Base-by-base conservation (phyloP, 2,888 invertebrate genomes). In the Ommatoiulus sabulosus region DNA sequence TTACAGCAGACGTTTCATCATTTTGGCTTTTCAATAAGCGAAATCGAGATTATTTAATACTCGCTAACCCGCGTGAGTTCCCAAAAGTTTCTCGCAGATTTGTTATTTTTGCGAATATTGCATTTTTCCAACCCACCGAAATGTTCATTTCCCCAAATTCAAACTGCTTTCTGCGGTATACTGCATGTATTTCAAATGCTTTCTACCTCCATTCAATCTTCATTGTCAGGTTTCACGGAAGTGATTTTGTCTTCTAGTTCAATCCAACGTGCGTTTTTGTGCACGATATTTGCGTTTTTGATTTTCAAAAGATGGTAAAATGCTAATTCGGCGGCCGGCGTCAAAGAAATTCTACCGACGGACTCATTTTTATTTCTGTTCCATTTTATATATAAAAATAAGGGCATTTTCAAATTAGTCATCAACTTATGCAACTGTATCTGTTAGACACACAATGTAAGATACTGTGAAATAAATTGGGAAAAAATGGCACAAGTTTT, bases 381-480 rank as follows among this genome's bases (percentile, higher is more conserved):
- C 12, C 85, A 20, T 85, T 85, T 85, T 44, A 46, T 46, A 85
- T 46, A 85, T 44, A 46, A 46, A 85, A 20, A 85, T 44, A 57
- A 43, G 52, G 48, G 57, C 52, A 48, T 48, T 87, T 87, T 87
- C 87, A 48, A 72, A 87, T 87, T 87, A 87, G 87, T 87, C 87
- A 87, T 87, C 87, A 87, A 87, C 87, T 87, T 87, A 87, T 87
- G 87, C 87, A 87, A 87, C 87, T 57, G 87, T 87, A 87, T 48
- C 87, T 87, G 87, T 87, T 87, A 87, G 80, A 87, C 72, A 87
- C 87, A 87, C 63, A 80, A 87, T 87, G 88, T 87, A 87, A 87
- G 44, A 87, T 87, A 87, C 63, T 87, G 88, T 87, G 88, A 87
- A 87, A 87, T 87, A 87, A 87, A 87, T 87, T 87, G 72, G 44